Evolutionary conservation across 2,797 vertebrate species (phyloP).

Genomic region (Macropus fuliginosus): DNA sequence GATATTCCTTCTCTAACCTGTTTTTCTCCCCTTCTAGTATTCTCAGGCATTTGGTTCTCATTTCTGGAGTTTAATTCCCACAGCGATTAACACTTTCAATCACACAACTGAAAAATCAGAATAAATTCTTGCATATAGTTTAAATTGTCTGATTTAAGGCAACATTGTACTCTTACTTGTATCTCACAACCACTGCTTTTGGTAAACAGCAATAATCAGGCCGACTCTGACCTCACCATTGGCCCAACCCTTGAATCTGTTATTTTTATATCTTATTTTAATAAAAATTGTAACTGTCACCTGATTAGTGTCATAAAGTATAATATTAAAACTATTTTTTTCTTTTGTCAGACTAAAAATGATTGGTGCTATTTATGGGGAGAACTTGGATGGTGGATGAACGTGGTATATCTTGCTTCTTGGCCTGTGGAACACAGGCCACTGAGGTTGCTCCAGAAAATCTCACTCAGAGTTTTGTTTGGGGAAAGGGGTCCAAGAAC

Average conservation of each 20-base stretch:
- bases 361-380: constrained; percentile 67
- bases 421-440: constrained; percentile 68
- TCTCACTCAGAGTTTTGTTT: constrained; percentile 67
- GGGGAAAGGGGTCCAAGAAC: constrained; percentile 56
- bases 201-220: not conserved
- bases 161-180: not conserved
- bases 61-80: constrained; percentile 43
- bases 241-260: not conserved
- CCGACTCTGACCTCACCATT: not conserved
- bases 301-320: not conserved
- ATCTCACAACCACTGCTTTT: not conserved
- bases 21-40: constrained; percentile 8
- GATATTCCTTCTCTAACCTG: not conserved
- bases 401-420: constrained; percentile 62
- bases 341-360: constrained; percentile 42
- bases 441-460: constrained; percentile 73
- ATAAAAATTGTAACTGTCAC: not conserved
- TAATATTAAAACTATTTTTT: not conserved
- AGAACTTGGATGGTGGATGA: constrained; percentile 54
- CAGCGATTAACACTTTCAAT: constrained; percentile 36
- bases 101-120: constrained; percentile 34
- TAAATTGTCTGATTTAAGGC: constrained; percentile 13
- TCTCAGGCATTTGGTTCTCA: not conserved
- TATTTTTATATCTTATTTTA: not conserved
- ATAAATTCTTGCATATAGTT: constrained; percentile 45